Conservation (phyloP, 35 echinoderm and acorn worm genomes). For the Patiria miniata region DNA sequence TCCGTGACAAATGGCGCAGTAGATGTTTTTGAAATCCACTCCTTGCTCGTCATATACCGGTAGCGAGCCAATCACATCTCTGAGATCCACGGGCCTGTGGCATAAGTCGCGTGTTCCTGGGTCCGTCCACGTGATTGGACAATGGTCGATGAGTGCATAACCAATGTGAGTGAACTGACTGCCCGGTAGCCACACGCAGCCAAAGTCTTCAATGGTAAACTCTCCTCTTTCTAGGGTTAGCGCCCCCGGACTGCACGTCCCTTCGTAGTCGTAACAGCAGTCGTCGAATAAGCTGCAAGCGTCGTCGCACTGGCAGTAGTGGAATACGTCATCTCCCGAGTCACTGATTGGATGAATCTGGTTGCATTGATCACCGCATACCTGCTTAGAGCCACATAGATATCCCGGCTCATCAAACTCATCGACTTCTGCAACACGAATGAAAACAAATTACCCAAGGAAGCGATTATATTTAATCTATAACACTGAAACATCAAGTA, state of each 20-base stretch:
- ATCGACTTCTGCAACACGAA: no score
- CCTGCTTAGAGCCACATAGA: slow-evolving; percentile 4
- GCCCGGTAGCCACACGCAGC: neutral
- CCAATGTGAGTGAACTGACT: slow-evolving; percentile 10
- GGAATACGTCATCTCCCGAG: neutral
- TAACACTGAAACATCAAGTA: no score
- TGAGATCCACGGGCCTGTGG: neutral
- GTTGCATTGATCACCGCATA: neutral
- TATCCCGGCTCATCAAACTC: neutral
- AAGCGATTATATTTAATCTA: no score
- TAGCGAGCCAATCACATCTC: neutral
- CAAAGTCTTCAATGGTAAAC: neutral
- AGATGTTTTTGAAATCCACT: slow-evolving; percentile 36
- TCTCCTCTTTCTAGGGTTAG: neutral
- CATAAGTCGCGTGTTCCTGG: neutral
- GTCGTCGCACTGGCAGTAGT: slow-evolving; percentile 10
- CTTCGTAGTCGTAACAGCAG: neutral
- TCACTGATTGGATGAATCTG: neutral
- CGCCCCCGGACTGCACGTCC: neutral
- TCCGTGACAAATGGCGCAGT: slow-evolving; percentile 17
- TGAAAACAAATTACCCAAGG: no score
- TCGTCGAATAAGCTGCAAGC: neutral
- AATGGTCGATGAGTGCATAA: neutral
- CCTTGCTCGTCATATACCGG: slow-evolving; percentile 4
- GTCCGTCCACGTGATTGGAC: neutral